Percentiles rank a stretch among this genome's conserved stretches.
phyloP scores from a whole-genome alignment of 2,113 vertebrate genomes.

The Gallinago paraguaiae region DNA sequence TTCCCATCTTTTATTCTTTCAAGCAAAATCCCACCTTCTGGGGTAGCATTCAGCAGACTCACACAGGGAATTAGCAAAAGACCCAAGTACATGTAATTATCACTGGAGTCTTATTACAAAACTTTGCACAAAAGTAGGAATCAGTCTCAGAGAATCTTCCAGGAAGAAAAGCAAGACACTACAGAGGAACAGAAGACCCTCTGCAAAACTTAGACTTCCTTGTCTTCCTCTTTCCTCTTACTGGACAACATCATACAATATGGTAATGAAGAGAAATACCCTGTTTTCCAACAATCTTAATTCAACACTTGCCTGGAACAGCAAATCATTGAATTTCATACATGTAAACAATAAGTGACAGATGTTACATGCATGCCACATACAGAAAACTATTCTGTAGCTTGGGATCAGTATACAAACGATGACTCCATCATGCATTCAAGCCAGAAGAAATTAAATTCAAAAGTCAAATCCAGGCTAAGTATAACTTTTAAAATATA shows the following conservation, averaged over 20 bases:
- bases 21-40: neutral
- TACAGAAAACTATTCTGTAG: neutral
- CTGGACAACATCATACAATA: neutral
- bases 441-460: constrained; percentile 13
- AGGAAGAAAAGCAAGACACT: neutral
- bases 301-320: neutral
- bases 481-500: constrained; percentile 35
- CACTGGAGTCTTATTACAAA: neutral
- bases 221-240: neutral
- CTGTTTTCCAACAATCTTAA: neutral
- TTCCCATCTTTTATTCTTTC: neutral
- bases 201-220: neutral
- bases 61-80: neutral
- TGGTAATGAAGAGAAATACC: neutral
- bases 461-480: constrained; percentile 27
- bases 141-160: neutral
- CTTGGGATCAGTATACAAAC: neutral
- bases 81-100: neutral
- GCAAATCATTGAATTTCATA: neutral
- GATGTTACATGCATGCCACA: neutral
- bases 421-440: neutral
- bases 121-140: neutral
- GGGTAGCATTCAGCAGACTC: neutral
- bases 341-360: neutral
- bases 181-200: neutral